Base-by-base conservation (phyloP, 2,113 vertebrate genomes). In the Coturnix japonica region DNA sequence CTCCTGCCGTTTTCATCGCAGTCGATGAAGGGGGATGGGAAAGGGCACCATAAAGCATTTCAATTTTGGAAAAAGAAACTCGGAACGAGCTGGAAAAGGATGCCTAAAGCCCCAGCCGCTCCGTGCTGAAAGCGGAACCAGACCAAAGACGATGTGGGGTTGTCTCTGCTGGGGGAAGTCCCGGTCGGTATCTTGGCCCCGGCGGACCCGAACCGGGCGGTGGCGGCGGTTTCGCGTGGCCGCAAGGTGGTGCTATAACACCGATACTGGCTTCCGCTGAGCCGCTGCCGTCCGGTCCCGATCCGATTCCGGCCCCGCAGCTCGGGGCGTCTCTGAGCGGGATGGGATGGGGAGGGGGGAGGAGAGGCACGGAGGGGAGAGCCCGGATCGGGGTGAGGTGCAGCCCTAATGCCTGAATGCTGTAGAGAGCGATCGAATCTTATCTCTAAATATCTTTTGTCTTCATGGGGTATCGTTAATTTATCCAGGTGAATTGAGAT, bases 211-310 rank as follows among this genome's bases (percentile, higher is more conserved):
- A 53, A 14, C 26, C 51, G 51, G 51, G 51, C 14, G 51, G 25
- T 53, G 71, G 59, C 81, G 56, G 41, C 33, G 73, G 53, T 44
- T 17, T 28, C 20, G 21, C 4, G 6, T 0, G 7, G 56, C 96
- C 98, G 96, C 94, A 91, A 98, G 98, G 96, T 97, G 98, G 97
- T 91, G 96, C 87, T 88, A 75, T 87, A 96, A 81, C 78, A 86
- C 90, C 94, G 92, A 87, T 33, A 30, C 97, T 89, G 53, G 28
- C 16, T 28, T 26, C 51, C 51, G 51, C 51, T 15, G 51, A 54
- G 53, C 53, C 53, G 53, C 54, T 19, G 30, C 54, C 31, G 54
- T 31, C 30, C 54, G 30, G 54, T 18, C 41, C 57, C 54, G 60
- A 82, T 89, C 63, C 51, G 51, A 89, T 96, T 95, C 95, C 91